These are phyloP conservation scores for Halcyon smyrnensis DNA, from an alignment of 2,797 vertebrate genomes.

Conservation along the genomic window DNA sequence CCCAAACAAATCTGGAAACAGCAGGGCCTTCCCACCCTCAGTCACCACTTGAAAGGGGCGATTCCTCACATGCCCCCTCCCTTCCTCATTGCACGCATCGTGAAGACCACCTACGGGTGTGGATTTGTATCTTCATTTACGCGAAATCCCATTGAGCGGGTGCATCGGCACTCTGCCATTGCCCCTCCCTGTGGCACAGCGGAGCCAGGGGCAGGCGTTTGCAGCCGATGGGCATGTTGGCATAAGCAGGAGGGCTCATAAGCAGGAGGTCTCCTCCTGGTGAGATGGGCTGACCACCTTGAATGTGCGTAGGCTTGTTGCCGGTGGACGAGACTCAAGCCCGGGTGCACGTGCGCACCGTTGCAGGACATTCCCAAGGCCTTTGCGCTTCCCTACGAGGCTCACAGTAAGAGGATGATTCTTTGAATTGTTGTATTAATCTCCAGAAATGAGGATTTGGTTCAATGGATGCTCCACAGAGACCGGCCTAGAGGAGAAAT, in stretches of 20 bases:
- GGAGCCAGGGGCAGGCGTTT: neutral
- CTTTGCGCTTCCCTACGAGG: neutral
- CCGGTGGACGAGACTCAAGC: neutral
- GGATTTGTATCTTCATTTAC: neutral
- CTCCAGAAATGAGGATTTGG: slow-evolving; percentile 34
- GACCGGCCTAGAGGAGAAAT: neutral
- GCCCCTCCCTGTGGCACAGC: neutral
- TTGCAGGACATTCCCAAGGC: neutral
- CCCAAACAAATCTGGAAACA: slow-evolving; percentile 9
- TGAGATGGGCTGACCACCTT: neutral
- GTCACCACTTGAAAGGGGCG: neutral
- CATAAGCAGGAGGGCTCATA: neutral
- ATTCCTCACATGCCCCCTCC: neutral
- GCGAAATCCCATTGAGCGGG: rapidly evolving
- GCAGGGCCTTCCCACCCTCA: neutral
- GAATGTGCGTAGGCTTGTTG: neutral
- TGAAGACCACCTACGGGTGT: neutral
- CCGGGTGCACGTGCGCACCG: rapidly evolving
- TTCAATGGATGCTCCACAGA: neutral
- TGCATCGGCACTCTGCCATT: rapidly evolving
- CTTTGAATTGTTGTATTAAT: neutral
- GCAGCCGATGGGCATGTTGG: neutral
- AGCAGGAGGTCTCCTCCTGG: neutral
- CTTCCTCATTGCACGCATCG: neutral
- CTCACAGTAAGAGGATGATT: neutral